Evolutionary conservation across 2,113 vertebrate species (phyloP), one percentile per base, ranked within the genome.

Genomic region (Octodon degus): DNA sequence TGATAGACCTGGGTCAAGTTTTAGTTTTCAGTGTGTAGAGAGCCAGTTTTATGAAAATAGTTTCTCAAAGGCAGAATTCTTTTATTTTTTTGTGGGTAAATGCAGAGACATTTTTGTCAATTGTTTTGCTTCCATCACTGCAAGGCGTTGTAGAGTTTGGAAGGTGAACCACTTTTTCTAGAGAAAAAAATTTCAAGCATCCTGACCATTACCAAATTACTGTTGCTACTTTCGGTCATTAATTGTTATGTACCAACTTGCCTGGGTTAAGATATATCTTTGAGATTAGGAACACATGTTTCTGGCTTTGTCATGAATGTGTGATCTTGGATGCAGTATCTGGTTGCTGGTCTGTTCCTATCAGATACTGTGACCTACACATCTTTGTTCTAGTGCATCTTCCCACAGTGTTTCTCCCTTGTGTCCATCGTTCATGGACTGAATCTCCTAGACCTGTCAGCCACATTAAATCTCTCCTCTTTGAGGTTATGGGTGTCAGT

Each of bases 11-110:
- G 43, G 43, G 43, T 43, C 43, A 43, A 43, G 43, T 43, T 43
- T 43, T 43, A 43, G 6, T 43, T 43, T 43, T 43, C 43, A 43
- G 43, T 43, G 43, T 43, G 43, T 43, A 43, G 43, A 43, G 43
- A 43, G 43, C 43, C 43, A 43, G 43, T 43, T 43, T 43, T 50
- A 14, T 27, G 37, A 74, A 92, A 87, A 55, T n/a, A 88, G 34
- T 77, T 85, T 90, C 72, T 81, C 65, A 87, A 60, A 25, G 60
- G 30, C 93, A 90, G 30, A 63, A 88, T 85, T 89, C 68, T 89
- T 77, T n/a, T n/a, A n/a, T 11, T 58, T 85, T 86, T 76, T 86
- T 83, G 22, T 87, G 84, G 12, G 19, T 68, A 13, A 88, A 76
- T 25, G 80, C 90, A 50, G 40, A 40, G 27, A 72, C 43, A 27